Conservation (phyloP, 2,797 vertebrate species). For the Bradypodion ventrale region DNA sequence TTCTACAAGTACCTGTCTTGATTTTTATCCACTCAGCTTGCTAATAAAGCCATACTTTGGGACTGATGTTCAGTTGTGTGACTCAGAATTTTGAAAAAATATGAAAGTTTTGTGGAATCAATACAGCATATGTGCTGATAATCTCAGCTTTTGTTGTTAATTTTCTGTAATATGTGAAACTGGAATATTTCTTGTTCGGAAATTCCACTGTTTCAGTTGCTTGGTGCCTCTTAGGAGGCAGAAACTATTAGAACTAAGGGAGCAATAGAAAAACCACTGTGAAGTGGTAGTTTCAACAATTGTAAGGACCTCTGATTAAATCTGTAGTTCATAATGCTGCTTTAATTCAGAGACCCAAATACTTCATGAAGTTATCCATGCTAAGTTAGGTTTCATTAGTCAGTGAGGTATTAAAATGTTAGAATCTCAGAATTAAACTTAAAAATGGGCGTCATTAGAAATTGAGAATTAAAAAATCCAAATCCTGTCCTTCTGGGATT, state of each 20-base stretch:
- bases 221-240: background rate
- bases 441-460: background rate
- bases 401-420: background rate
- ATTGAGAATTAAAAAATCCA: background rate
- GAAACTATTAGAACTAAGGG: background rate
- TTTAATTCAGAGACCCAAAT: background rate
- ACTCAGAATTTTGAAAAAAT: background rate
- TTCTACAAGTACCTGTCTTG: background rate
- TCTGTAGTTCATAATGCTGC: constrained; percentile 17
- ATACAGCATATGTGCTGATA: background rate
- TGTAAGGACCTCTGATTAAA: background rate
- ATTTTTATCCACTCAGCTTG: too few relatives aligned
- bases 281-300: background rate
- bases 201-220: background rate
- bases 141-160: background rate
- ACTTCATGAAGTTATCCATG: background rate
- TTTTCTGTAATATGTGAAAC: background rate
- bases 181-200: background rate
- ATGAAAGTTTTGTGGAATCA: background rate
- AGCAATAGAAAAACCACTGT: background rate
- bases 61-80: background rate
- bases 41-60: background rate
- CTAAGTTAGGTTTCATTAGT: background rate
- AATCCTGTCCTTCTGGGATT: background rate
- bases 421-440: background rate